Evolutionary conservation across 2,113 vertebrate species (phyloP).

Genomic region (Chrysochloris asiatica): DNA sequence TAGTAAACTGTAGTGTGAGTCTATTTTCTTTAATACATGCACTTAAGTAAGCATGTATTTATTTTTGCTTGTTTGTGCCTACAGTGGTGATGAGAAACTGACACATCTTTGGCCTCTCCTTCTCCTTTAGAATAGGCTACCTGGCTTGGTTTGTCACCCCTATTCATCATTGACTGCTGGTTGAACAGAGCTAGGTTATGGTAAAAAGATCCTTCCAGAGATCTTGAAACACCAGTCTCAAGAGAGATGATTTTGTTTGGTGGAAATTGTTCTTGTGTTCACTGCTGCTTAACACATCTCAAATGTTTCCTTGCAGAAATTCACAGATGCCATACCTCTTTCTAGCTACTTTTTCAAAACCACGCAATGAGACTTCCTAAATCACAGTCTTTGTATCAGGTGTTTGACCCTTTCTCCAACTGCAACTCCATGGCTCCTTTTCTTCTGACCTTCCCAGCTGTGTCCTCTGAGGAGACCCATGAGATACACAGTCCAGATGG

Average conservation of each 20-base stretch:
- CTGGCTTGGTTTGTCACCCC: background rate
- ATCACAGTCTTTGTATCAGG: accelerated
- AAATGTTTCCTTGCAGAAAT: too few species aligned
- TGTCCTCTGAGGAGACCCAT: background rate
- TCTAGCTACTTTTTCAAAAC: background rate
- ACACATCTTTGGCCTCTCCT: background rate
- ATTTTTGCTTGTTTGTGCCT: background rate
- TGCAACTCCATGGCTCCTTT: background rate
- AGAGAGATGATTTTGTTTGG: background rate
- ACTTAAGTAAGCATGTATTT: background rate
- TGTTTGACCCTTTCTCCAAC: background rate
- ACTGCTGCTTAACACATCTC: background rate
- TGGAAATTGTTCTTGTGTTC: background rate
- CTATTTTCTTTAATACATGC: background rate
- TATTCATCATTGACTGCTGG: background rate
- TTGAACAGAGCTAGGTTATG: background rate
- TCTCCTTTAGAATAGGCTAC: background rate
- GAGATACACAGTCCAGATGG: background rate
- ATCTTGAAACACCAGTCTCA: background rate
- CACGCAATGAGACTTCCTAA: too few species aligned
- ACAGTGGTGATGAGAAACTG: background rate
- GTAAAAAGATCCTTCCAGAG: background rate
- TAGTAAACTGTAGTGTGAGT: background rate
- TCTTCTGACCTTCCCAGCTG: background rate
- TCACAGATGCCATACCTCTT: background rate